Conservation (phyloP, 2,888 invertebrate species). For the Plagodis pulveraria region DNA sequence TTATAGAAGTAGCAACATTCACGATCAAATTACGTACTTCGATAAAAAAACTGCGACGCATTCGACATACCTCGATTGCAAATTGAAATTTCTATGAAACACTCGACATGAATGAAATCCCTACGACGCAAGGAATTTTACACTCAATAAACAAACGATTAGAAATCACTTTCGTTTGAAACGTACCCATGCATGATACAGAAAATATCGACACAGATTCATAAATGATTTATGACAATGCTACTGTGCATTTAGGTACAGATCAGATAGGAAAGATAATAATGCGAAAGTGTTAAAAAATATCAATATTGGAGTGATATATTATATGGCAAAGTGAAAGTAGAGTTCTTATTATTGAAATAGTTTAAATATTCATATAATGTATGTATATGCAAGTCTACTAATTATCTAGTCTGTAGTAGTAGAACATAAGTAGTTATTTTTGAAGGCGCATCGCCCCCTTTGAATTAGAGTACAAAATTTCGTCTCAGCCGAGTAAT, state of each 20-base stretch:
- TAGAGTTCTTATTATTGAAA: constrained; percentile 43
- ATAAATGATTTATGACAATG: constrained; percentile 55
- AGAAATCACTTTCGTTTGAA: constrained; percentile 51
- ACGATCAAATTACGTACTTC: constrained; percentile 21
- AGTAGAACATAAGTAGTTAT: too few species aligned
- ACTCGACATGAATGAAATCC: constrained; percentile 22
- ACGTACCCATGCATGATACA: constrained; percentile 24
- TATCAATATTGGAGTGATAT: constrained; percentile 43
- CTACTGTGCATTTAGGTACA: constrained; percentile 46
- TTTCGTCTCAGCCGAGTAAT: too few species aligned
- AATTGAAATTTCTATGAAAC: constrained; percentile 48
- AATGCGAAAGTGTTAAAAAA: constrained; percentile 40
- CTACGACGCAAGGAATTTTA: constrained; percentile 31
- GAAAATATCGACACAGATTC: constrained; percentile 49
- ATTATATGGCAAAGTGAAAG: constrained; percentile 55
- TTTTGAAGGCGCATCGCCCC: too few species aligned
- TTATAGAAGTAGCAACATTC: constrained; percentile 21
- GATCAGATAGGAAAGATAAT: constrained; percentile 32
- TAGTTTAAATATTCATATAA: too few species aligned
- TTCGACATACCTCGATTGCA: constrained; percentile 35
- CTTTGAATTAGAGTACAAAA: too few species aligned
- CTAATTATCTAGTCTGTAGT: too few species aligned
- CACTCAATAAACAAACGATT: constrained; percentile 39
- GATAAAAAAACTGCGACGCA: constrained; percentile 31
- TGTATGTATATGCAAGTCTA: too few species aligned